Evolutionary conservation across 2,113 vertebrate species (phyloP), one percentile per base, ranked within the genome.

Genomic region (Micromys minutus): DNA sequence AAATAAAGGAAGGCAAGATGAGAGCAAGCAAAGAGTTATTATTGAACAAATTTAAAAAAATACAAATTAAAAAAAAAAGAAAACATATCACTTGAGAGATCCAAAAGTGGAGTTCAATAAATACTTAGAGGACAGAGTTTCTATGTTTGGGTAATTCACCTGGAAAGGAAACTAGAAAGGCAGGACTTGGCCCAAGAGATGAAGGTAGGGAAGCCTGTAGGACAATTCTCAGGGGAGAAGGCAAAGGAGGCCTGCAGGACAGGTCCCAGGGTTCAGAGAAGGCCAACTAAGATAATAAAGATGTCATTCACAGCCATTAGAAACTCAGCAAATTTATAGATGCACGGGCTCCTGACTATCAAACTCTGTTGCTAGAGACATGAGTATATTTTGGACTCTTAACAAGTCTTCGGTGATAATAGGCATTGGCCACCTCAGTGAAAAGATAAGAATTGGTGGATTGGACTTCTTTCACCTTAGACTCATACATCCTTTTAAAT

Each of bases 381-480:
- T 63, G 75, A 6, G 24, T 16, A 1, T 21, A 4, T 10, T 76
- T 42, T 52, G n/a, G 63, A 36, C n/a, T 4, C 50, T 36, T 12
- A 36, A 79, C 3, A 65, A 71, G 42, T 65, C 39, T 77, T 84
- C 57, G 72, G 42, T 61, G 52, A 89, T 55, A 75, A 34, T 21
- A 65, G 5, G 47, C 36, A 42, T 90, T 92, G 39, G 12, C 7
- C 61, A 93, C 76, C 16, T 72, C 52, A 26, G 13, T 36, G 11
- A 69, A 85, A 88, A 92, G 13, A 90, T 87, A 63, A 36, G 69
- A 59, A 95, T 57, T 88, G 85, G 26, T 77, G 4, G 71, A 55
- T 19, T 76, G 16, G 15, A 81, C 86, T 94, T 93, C 59, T 34
- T 96, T 72, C 45, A 55, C 65, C 50, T 74, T 90, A 84, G 72